Conservation (phyloP, 2,797 vertebrate genomes). For the Harpagifer antarcticus region DNA sequence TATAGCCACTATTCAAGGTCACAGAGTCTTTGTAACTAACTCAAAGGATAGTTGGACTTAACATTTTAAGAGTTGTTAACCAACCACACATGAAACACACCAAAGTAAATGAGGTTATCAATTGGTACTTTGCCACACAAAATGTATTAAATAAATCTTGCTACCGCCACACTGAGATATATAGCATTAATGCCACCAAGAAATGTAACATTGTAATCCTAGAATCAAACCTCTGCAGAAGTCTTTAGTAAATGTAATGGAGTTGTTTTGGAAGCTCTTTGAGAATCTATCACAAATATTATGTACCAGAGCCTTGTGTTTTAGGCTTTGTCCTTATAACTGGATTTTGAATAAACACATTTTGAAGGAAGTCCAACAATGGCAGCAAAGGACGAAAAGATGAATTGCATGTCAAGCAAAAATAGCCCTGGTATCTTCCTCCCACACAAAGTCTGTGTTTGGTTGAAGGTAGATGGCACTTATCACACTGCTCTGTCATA, state of each 20-base stretch:
- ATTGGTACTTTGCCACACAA: too few species aligned
- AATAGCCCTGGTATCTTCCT: constrained; percentile 9
- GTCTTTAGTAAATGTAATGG: background rate
- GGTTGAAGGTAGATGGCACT: constrained; percentile 56
- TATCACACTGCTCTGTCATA: constrained; percentile 60
- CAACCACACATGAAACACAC: too few species aligned
- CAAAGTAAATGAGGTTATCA: too few species aligned
- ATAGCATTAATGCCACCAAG: too few species aligned
- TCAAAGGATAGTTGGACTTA: background rate
- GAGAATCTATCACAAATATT: background rate
- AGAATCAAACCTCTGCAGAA: background rate
- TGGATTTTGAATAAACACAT: background rate
- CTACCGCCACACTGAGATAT: too few species aligned
- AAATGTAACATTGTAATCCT: too few species aligned
- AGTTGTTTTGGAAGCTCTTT: background rate
- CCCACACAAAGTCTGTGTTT: constrained; percentile 32
- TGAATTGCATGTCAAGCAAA: background rate
- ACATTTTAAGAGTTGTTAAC: background rate
- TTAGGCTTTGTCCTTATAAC: background rate
- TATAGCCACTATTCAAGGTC: background rate
- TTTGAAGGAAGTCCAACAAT: background rate
- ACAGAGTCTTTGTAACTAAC: background rate
- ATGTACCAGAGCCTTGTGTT: background rate
- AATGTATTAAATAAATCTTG: too few species aligned
- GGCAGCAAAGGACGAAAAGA: too few species aligned